A percentile compares a stretch with the other conserved stretches of the same genome.
These are phyloP conservation scores for Nomia melanderi DNA, from an alignment of 1,140 invertebrate genomes.

Conservation along the genomic window DNA sequence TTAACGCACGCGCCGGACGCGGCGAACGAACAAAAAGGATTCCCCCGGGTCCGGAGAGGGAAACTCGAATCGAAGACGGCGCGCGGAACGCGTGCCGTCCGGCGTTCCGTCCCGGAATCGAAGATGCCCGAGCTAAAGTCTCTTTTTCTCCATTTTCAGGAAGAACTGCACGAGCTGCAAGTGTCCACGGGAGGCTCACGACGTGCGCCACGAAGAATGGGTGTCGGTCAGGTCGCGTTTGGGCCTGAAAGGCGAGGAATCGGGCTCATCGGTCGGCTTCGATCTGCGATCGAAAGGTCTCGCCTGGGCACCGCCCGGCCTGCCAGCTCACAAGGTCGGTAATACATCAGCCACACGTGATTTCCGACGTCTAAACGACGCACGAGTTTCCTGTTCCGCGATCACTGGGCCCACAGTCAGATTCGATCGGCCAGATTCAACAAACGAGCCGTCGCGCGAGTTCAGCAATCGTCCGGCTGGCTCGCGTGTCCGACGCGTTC, in stretches of 20 bases:
- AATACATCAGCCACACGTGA: background rate
- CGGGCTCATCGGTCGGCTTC: slow-evolving; percentile 74
- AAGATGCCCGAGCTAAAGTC: too few relatives aligned
- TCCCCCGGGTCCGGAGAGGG: too few relatives aligned
- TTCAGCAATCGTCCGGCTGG: slow-evolving; percentile 13
- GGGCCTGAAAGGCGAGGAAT: slow-evolving; percentile 85
- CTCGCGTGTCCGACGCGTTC: background rate
- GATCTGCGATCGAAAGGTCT: slow-evolving; percentile 85
- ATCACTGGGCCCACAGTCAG: background rate
- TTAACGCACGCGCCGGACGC: background rate
- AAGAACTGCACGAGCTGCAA: slow-evolving; percentile 94
- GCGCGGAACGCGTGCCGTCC: too few relatives aligned
- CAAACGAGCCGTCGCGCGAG: slow-evolving; percentile 20
- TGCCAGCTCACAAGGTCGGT: slow-evolving; percentile 83
- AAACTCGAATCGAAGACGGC: too few relatives aligned
- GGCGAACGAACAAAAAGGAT: background rate
- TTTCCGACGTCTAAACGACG: background rate
- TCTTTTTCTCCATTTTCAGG: slow-evolving; percentile 81
- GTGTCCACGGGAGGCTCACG: slow-evolving; percentile 91
- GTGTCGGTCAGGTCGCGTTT: slow-evolving; percentile 90
- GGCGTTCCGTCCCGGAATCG: too few relatives aligned
- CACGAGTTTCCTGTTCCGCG: background rate
- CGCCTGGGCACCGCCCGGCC: slow-evolving; percentile 91
- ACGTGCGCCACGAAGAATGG: slow-evolving; percentile 94
- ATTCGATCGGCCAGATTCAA: slow-evolving; percentile 37